Evolutionary conservation across 2,888 invertebrate genomes (phyloP), one percentile per base, ranked within the genome.

Genomic region (Tyria jacobaeae): DNA sequence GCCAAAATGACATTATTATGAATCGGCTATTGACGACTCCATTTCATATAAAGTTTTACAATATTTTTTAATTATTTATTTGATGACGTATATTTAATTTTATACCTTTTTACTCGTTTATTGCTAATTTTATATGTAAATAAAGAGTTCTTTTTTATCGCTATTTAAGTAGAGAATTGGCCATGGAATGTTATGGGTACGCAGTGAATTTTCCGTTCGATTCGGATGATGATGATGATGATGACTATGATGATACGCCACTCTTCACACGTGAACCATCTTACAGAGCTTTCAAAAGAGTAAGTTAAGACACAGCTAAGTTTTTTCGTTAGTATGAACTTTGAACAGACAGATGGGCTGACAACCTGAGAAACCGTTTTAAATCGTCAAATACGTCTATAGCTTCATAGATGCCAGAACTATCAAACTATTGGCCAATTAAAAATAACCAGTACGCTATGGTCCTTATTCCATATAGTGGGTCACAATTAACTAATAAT

Each of bases 241-340:
- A 59, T 24, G 53, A 60, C 15, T 60, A 39, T 41, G 48, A 60
- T 35, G 60, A 37, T 14, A 31, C 37, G 0, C 60, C 60, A 17
- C 37, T 54, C 15, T 48, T 60, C 15, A 59, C 59, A 17, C 35
- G 34, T 4, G 27, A 31, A 6, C 2, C 52, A 2, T 53, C 48
- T 4, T 12, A 14, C 17, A 47, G 10, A 47, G 4, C 17, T 31
- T 2, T 31, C 5, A 27, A 2, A 47, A 15, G 15, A 15, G 35
- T 37, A 48, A 24, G 55, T 56, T n/a, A n/a, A n/a, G n/a, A n/a
- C n/a, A n/a, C n/a, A n/a, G n/a, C n/a, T n/a, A n/a, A n/a, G n/a
- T n/a, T n/a, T n/a, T n/a, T n/a, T n/a, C n/a, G n/a, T n/a, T n/a
- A n/a, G n/a, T n/a, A n/a, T n/a, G n/a, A n/a, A n/a, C n/a, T n/a